phyloP scores from a whole-genome alignment of 2,113 vertebrate species.

The Cisticola juncidis region DNA sequence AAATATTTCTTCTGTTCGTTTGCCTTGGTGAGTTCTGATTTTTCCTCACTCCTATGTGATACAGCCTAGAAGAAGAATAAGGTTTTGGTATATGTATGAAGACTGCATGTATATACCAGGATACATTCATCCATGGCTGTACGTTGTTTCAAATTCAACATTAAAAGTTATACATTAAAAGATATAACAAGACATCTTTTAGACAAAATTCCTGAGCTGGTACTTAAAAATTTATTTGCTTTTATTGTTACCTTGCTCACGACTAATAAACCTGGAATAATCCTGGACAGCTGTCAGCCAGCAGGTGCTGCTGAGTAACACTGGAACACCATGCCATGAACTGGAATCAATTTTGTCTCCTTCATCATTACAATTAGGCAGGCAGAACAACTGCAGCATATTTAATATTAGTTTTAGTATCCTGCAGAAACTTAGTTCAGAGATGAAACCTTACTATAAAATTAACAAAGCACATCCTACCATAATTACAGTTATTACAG shows the following conservation, averaged over 20 bases:
- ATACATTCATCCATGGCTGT: neutral
- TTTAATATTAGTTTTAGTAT: slow-evolving; percentile 59
- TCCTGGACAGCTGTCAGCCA: slow-evolving; percentile 54
- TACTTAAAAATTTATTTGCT: slow-evolving; percentile 52
- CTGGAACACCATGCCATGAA: neutral
- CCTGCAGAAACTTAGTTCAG: slow-evolving; percentile 38
- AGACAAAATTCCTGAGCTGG: neutral
- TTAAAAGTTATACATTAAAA: slow-evolving; percentile 16
- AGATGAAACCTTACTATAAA: neutral
- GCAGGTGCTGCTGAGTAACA: slow-evolving; percentile 37
- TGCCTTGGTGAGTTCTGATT: neutral
- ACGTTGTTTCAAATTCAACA: neutral
- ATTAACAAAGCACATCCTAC: slow-evolving; percentile 20
- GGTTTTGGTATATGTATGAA: neutral
- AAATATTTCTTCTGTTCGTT: neutral
- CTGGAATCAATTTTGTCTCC: slow-evolving; percentile 42
- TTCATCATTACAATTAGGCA: neutral
- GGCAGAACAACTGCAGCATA: slow-evolving; percentile 29
- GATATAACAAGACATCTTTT: neutral
- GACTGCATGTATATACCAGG: neutral
- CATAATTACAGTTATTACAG: neutral
- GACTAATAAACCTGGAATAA: slow-evolving; percentile 58
- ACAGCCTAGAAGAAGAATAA: neutral
- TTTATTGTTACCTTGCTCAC: neutral
- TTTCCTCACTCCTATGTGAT: neutral